Conservation (phyloP, 2,797 vertebrate genomes). For the Crenichthys baileyi region DNA sequence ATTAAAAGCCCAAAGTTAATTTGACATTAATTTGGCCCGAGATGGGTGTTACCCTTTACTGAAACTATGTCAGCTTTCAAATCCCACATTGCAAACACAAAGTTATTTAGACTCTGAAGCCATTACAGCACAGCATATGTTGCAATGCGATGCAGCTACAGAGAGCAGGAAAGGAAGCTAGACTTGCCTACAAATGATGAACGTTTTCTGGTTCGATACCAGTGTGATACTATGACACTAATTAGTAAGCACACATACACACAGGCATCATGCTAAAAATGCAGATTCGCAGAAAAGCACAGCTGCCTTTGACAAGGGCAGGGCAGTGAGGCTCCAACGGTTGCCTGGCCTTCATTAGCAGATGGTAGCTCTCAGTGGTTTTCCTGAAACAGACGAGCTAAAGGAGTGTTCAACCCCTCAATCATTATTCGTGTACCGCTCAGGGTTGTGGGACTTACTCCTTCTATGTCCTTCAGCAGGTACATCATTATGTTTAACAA, state of each 20-base stretch:
- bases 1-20: not conserved
- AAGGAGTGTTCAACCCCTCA: not conserved
- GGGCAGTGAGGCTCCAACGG: constrained; percentile 61
- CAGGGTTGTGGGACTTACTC: constrained; percentile 7
- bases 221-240: constrained; percentile 38
- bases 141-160: constrained; percentile 25
- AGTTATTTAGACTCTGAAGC: constrained; percentile 1
- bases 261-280: not conserved
- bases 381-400: constrained; percentile 13
- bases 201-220: constrained; percentile 43
- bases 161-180: constrained; percentile 30
- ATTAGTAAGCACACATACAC: constrained; percentile 34
- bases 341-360: constrained; percentile 77
- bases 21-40: no score
- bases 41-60: no score
- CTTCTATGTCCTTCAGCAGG: constrained; percentile 16
- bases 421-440: not conserved
- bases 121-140: constrained; percentile 1
- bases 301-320: constrained; percentile 79
- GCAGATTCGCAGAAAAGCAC: constrained; percentile 47
- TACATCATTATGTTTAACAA: constrained; percentile 23
- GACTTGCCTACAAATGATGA: constrained; percentile 61
- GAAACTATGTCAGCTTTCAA: no score
- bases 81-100: not conserved
- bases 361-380: constrained; percentile 68